A percentile compares a stretch with the other conserved stretches of the same genome.
phyloP scores from a whole-genome alignment of 2,113 vertebrate genomes.

The Camelus dromedarius region DNA sequence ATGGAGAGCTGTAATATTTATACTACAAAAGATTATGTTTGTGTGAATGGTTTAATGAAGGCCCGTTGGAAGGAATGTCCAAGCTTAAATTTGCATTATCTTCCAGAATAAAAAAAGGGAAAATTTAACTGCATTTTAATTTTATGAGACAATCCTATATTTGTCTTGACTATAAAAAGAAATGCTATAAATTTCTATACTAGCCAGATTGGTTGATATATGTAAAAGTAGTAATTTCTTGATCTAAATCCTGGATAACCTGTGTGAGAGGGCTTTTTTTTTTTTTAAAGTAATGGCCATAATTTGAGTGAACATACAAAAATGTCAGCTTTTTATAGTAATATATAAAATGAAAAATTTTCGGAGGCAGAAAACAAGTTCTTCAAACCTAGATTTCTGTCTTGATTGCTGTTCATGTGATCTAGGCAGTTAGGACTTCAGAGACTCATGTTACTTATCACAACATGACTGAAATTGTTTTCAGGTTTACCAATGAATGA shows the following conservation, averaged over 20 bases:
- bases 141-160: conserved; percentile 9
- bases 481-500: neutral
- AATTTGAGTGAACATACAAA: neutral
- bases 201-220: neutral
- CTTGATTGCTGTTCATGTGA: neutral
- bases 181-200: neutral
- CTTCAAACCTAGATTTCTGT: neutral
- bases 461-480: neutral
- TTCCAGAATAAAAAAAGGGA: neutral
- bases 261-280: neutral
- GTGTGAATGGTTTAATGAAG: neutral
- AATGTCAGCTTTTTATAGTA: neutral
- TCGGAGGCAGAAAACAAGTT: neutral
- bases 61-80: neutral
- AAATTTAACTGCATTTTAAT: neutral
- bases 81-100: neutral
- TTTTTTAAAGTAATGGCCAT: neutral
- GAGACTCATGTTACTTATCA: neutral
- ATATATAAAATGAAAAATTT: neutral
- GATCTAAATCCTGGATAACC: neutral
- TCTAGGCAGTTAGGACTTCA: neutral
- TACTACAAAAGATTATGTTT: neutral
- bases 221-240: neutral
- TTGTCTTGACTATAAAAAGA: neutral
- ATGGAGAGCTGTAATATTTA: neutral